phyloP scores from a whole-genome alignment of 2,113 vertebrate genomes.

The Equus przewalskii region DNA sequence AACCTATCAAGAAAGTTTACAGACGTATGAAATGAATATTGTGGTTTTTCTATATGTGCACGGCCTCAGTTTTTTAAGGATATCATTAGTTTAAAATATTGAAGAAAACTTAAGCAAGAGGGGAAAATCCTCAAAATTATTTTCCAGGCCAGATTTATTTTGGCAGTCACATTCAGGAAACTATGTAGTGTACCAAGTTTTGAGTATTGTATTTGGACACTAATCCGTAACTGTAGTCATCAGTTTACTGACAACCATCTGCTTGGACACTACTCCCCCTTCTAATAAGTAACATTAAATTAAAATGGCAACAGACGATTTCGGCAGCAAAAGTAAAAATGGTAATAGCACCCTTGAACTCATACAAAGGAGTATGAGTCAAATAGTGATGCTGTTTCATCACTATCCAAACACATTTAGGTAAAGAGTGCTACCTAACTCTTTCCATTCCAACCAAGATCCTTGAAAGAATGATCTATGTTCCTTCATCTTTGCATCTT shows the following conservation, averaged over 20 bases:
- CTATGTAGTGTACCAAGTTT: constrained; percentile 88
- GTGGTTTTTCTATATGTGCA: constrained; percentile 37
- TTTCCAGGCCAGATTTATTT: constrained; percentile 89
- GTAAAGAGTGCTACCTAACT: not conserved
- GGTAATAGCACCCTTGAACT: constrained; percentile 82
- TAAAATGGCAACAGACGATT: constrained; percentile 88
- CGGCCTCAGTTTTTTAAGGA: not conserved
- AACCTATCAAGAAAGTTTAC: constrained; percentile 58
- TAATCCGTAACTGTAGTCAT: constrained; percentile 89
- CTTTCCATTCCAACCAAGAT: not conserved
- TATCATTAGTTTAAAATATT: constrained; percentile 80
- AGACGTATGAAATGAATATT: constrained; percentile 1
- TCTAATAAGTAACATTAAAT: constrained; percentile 86
- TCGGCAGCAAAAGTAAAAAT: constrained; percentile 85
- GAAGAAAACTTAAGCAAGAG: constrained; percentile 83
- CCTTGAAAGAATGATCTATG: not conserved
- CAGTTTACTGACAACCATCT: constrained; percentile 90
- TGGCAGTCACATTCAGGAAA: constrained; percentile 88
- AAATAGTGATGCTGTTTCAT: constrained; percentile 25
- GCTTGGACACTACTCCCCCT: constrained; percentile 88
- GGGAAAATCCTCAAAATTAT: constrained; percentile 86
- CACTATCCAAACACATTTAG: constrained; percentile 18
- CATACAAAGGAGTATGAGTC: constrained; percentile 68
- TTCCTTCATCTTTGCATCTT: not conserved
- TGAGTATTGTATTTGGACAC: constrained; percentile 90